Evolutionary conservation across 1,140 invertebrate genomes (phyloP).

Genomic region (Drosophila orosa): DNA sequence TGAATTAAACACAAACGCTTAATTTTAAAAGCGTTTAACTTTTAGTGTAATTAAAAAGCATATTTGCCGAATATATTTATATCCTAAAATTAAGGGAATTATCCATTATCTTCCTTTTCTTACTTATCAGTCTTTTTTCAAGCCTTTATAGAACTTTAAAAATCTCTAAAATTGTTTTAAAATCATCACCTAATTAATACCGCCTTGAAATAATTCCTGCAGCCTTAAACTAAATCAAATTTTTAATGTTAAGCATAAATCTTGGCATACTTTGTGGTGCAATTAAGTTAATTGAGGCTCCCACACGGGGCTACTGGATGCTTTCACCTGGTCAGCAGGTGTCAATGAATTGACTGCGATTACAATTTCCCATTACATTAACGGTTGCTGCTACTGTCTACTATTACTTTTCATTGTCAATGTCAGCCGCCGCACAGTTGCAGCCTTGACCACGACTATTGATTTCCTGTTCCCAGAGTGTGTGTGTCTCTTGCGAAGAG

Average conservation of each 20-base stretch:
- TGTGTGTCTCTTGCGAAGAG: conserved; percentile 4
- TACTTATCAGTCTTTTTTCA: background rate
- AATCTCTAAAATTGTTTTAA: background rate
- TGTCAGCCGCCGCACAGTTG: conserved; percentile 46
- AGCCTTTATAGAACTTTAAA: background rate
- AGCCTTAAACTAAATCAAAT: background rate
- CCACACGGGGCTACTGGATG: conserved; percentile 17
- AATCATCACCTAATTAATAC: background rate
- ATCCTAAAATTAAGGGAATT: background rate
- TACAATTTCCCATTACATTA: conserved; percentile 27
- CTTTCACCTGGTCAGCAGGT: conserved; percentile 71
- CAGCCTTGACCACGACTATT: conserved; percentile 83
- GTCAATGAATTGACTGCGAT: conserved; percentile 70
- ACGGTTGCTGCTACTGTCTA: conserved; percentile 5
- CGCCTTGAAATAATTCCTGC: background rate
- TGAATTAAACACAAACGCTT: no score
- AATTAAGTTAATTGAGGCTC: conserved; percentile 63
- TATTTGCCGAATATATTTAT: background rate
- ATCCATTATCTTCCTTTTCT: background rate
- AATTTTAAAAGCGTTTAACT: no score
- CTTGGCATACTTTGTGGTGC: conserved; percentile 66
- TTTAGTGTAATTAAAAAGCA: background rate
- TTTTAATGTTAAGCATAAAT: conserved; percentile 51
- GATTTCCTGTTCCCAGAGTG: conserved; percentile 70
- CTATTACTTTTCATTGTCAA: conserved; percentile 65